phyloP scores from a whole-genome alignment of 2,888 invertebrate genomes.

The Napeogenes sylphis region DNA sequence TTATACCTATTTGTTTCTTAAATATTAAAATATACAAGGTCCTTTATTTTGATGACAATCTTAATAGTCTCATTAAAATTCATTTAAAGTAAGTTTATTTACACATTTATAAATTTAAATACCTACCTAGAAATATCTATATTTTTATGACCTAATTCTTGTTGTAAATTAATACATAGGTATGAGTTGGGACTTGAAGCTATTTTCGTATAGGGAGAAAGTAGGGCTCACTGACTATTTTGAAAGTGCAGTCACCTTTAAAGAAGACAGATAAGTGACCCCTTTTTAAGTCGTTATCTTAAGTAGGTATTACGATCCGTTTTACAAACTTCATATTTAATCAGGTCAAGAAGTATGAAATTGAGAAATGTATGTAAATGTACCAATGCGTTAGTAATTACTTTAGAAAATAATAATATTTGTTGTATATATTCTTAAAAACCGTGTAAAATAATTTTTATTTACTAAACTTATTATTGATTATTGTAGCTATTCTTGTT shows the following conservation, averaged over 20 bases:
- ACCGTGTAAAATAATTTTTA: no score
- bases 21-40: background rate
- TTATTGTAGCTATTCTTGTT: no score
- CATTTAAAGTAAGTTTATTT: no score
- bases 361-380: no score
- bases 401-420: no score
- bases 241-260: constrained; percentile 29
- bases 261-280: constrained; percentile 27
- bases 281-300: constrained; percentile 12
- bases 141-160: background rate
- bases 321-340: no score
- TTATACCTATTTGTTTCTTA: background rate
- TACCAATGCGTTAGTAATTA: no score
- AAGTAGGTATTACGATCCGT: background rate
- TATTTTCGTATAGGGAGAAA: constrained; percentile 17
- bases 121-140: background rate
- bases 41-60: background rate
- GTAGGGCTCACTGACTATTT: constrained; percentile 20
- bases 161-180: background rate
- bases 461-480: no score
- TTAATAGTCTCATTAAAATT: no score
- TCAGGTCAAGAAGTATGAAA: no score
- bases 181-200: constrained; percentile 6
- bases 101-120: no score
- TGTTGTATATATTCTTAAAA: no score